These are phyloP conservation scores for Hipparchia sbordonii DNA, from an alignment of 2,888 invertebrate genomes.

Conservation along the genomic window DNA sequence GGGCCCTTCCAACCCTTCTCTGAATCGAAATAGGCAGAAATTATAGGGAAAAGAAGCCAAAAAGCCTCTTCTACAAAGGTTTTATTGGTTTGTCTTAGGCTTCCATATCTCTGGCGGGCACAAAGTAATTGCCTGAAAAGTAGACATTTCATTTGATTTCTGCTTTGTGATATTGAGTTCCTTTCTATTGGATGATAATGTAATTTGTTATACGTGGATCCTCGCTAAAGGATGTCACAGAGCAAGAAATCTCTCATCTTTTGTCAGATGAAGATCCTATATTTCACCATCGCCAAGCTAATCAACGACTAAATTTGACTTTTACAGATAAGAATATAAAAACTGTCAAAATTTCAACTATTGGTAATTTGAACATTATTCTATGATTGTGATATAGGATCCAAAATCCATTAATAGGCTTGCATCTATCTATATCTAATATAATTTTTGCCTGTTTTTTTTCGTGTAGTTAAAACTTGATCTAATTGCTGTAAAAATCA, in stretches of 20 bases:
- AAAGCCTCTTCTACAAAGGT: neutral
- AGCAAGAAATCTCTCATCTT: neutral
- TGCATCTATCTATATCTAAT: too few species aligned
- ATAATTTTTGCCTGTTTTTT: too few species aligned
- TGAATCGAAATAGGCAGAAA: neutral
- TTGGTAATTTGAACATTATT: too few species aligned
- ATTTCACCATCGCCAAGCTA: too few species aligned
- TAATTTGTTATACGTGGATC: neutral
- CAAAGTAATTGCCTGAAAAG: neutral
- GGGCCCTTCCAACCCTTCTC: neutral
- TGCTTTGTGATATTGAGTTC: constrained; percentile 4
- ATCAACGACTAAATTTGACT: too few species aligned
- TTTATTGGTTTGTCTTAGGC: neutral
- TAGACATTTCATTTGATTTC: neutral
- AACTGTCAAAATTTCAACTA: too few species aligned
- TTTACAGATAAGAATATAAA: too few species aligned
- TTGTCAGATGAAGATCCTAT: neutral
- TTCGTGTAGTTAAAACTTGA: too few species aligned
- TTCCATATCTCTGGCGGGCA: neutral
- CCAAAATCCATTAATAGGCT: too few species aligned
- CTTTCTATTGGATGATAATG: constrained; percentile 1
- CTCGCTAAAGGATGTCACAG: neutral
- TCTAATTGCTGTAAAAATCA: too few species aligned
- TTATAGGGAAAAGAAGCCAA: neutral
- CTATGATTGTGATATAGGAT: too few species aligned